Conservation (phyloP, 2,888 invertebrate species). For the Cancer borealis region DNA sequence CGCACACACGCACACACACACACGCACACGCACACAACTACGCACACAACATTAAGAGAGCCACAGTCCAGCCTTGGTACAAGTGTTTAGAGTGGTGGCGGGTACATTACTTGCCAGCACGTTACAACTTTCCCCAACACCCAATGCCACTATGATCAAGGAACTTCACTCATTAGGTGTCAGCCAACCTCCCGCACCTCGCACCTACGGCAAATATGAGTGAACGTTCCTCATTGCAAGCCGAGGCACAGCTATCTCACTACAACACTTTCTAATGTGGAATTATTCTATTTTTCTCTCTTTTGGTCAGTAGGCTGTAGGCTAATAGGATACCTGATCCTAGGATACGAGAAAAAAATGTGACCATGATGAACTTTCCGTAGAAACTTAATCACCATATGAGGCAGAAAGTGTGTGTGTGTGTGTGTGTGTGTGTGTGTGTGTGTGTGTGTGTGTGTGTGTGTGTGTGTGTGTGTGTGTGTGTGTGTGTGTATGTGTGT, state of each 20-base stretch:
- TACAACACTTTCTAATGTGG: neutral
- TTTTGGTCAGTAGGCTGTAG: neutral
- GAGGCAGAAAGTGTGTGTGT: too few species aligned
- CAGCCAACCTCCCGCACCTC: neutral
- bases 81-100: too few species aligned
- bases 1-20: constrained; percentile 32
- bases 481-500: too few species aligned
- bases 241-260: neutral
- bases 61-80: too few species aligned
- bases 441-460: too few species aligned
- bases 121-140: neutral
- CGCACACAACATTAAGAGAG: neutral
- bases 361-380: too few species aligned
- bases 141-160: neutral
- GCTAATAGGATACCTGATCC: too few species aligned
- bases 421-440: too few species aligned
- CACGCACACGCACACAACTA: constrained; percentile 31
- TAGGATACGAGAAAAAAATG: too few species aligned
- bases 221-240: neutral
- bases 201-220: neutral
- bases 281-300: neutral
- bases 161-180: constrained; percentile 2
- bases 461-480: too few species aligned
- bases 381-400: too few species aligned
- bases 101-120: neutral